phyloP scores from a whole-genome alignment of 2,888 invertebrate genomes.

The Agrilus cyanescens region DNA sequence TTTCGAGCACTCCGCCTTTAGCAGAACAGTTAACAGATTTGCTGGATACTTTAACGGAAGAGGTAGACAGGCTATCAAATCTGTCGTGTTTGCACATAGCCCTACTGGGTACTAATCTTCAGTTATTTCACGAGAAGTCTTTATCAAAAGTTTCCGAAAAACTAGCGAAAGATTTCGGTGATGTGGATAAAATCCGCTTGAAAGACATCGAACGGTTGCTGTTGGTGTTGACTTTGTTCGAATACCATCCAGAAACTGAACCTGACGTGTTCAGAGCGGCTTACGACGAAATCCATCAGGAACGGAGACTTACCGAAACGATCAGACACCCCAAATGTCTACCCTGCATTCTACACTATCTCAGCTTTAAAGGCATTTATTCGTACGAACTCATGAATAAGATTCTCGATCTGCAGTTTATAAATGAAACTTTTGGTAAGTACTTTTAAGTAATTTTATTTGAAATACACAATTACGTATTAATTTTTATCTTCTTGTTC shows the following conservation, averaged over 20 bases:
- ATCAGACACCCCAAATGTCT: slow-evolving; percentile 46
- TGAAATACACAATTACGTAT: too few species aligned
- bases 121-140: slow-evolving; percentile 36
- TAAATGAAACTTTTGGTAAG: slow-evolving; percentile 44
- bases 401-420: slow-evolving; percentile 45
- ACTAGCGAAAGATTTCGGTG: slow-evolving; percentile 37
- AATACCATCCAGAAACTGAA: slow-evolving; percentile 40
- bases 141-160: slow-evolving; percentile 41
- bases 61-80: slow-evolving; percentile 47
- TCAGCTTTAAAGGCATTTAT: slow-evolving; percentile 44
- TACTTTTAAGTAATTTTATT: background rate
- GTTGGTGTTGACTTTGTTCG: slow-evolving; percentile 49
- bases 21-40: slow-evolving; percentile 38
- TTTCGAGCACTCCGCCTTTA: slow-evolving; percentile 39
- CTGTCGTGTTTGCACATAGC: slow-evolving; percentile 54
- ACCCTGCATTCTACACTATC: slow-evolving; percentile 47
- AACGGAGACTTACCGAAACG: slow-evolving; percentile 44
- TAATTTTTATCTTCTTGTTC: too few species aligned
- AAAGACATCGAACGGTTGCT: slow-evolving; percentile 67
- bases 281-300: slow-evolving; percentile 40
- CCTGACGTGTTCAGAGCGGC: slow-evolving; percentile 38
- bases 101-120: slow-evolving; percentile 45
- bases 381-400: slow-evolving; percentile 47
- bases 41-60: slow-evolving; percentile 40
- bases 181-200: slow-evolving; percentile 28